A percentile compares a stretch with the other conserved stretches of the same genome.
Conservation (phyloP, 2,797 vertebrate species). For the Syngnathus acus region DNA sequence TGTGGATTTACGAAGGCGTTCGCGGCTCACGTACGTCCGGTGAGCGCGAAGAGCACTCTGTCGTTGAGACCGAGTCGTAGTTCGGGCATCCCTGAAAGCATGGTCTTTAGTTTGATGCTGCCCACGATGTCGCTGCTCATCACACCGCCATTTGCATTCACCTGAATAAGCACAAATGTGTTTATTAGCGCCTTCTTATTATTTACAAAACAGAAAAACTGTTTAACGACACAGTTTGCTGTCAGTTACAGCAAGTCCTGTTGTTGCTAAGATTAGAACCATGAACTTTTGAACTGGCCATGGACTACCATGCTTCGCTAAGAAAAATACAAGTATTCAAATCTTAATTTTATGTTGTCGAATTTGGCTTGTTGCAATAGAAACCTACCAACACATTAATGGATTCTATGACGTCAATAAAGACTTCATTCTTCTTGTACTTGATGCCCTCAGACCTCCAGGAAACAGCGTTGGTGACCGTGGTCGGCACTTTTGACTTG, state of each 20-base stretch:
- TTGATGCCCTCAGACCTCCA: slow-evolving; percentile 91
- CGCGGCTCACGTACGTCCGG: slow-evolving; percentile 72
- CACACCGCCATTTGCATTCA: slow-evolving; percentile 83
- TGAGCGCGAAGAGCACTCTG: slow-evolving; percentile 85
- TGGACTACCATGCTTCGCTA: no score
- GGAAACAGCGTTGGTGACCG: slow-evolving; percentile 90
- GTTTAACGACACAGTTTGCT: no score
- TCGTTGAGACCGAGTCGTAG: slow-evolving; percentile 88
- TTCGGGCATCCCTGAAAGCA: slow-evolving; percentile 92
- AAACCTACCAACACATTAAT: slow-evolving; percentile 85
- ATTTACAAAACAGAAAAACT: no score
- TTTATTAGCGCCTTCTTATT: not conserved
- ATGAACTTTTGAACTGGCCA: not conserved
- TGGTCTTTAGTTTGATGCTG: slow-evolving; percentile 87
- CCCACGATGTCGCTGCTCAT: slow-evolving; percentile 92
- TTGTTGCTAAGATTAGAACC: not conserved
- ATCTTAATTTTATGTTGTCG: not conserved
- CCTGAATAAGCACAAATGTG: slow-evolving; percentile 56
- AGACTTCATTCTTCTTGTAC: slow-evolving; percentile 95
- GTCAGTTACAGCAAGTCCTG: no score
- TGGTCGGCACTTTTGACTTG: slow-evolving; percentile 81
- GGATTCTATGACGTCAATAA: slow-evolving; percentile 91
- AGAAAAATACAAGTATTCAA: not conserved
- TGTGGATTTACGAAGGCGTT: not conserved
- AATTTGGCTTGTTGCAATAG: not conserved